Evolutionary conservation across 2,797 vertebrate genomes (phyloP).

Genomic region (Channallabes apus): DNA sequence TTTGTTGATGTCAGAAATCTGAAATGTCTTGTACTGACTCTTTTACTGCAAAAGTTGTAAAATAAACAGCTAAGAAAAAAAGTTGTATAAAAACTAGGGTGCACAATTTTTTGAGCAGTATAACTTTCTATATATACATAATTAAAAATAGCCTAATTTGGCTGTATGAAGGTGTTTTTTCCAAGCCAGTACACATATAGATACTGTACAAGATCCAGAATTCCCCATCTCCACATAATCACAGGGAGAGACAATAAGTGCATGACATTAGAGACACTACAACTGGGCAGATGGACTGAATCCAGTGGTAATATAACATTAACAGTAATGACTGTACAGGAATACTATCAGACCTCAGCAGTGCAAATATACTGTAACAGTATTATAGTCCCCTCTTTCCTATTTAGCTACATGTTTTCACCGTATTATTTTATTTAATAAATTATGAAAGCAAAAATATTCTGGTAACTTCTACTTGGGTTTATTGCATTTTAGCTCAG

Average conservation of each 20-base stretch:
- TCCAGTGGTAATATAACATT: background rate
- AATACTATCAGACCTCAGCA: background rate
- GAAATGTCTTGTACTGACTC: background rate
- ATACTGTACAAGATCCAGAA: background rate
- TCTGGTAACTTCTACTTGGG: background rate
- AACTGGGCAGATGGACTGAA: constrained; percentile 10
- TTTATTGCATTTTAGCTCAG: background rate
- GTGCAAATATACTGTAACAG: too few relatives aligned
- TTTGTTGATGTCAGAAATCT: background rate
- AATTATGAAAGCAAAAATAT: background rate
- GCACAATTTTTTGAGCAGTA: background rate
- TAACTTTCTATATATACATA: background rate
- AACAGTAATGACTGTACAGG: background rate
- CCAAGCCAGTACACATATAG: background rate
- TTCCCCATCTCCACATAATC: too few relatives aligned
- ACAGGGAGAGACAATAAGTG: background rate
- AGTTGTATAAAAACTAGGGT: background rate
- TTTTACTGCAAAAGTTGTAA: background rate
- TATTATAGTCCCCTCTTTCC: background rate
- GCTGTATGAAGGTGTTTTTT: background rate
- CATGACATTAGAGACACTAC: background rate
- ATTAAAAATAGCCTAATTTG: background rate
- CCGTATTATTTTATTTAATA: background rate
- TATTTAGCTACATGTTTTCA: background rate
- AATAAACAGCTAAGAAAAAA: background rate